A percentile compares a stretch with the other conserved stretches of the same genome.
Conservation (phyloP, 2,888 invertebrate species). For the Hypsopygia costalis region DNA sequence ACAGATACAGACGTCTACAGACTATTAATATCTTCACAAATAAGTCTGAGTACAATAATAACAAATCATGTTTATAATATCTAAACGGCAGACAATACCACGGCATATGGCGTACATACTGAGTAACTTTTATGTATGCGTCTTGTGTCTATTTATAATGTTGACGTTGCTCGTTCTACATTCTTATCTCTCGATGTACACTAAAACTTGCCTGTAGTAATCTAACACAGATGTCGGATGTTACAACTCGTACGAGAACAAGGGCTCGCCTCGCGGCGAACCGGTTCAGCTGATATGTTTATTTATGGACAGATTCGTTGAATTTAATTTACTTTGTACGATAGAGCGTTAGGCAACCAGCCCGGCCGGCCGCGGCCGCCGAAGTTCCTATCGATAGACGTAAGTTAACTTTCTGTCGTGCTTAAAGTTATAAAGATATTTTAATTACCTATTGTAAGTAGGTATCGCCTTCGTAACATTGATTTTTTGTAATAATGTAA, state of each 20-base stretch:
- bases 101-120: slow-evolving; percentile 49
- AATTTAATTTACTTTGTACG: slow-evolving; percentile 6
- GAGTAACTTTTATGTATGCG: slow-evolving; percentile 57
- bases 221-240: slow-evolving; percentile 51
- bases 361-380: too few species aligned
- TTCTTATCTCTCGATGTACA: slow-evolving; percentile 65
- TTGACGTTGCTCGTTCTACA: slow-evolving; percentile 68
- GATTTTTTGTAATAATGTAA: too few species aligned
- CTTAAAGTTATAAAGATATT: too few species aligned
- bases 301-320: slow-evolving; percentile 17
- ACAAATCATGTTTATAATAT: slow-evolving; percentile 36
- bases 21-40: too few species aligned
- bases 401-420: background rate
- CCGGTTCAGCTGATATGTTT: slow-evolving; percentile 13
- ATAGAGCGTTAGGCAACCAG: slow-evolving; percentile 2
- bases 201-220: slow-evolving; percentile 40
- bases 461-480: too few species aligned
- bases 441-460: too few species aligned
- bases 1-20: too few species aligned
- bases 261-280: slow-evolving; percentile 21
- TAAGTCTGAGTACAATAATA: too few species aligned
- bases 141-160: slow-evolving; percentile 76
- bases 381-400: background rate
- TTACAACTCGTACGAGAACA: slow-evolving; percentile 23
- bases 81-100: slow-evolving; percentile 44